Evolutionary conservation across 2,797 vertebrate species (phyloP), one percentile per base, ranked within the genome.

Genomic region (Oreochromis grahami): DNA sequence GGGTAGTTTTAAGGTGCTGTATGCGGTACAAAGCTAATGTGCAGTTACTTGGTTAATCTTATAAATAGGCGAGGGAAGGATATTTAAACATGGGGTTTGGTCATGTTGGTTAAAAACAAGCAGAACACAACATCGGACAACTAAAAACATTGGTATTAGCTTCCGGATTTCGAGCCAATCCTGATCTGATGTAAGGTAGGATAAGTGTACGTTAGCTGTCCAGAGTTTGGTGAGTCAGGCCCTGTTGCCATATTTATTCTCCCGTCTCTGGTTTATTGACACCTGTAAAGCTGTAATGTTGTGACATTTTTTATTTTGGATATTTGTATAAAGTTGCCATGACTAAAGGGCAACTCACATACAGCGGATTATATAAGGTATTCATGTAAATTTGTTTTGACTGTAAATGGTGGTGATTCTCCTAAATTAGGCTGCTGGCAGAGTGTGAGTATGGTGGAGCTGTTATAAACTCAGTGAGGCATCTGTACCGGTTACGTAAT

Each of bases 401-500:
- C 56, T 58, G 29, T 32, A n/a, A 26, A 8, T 78, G 7, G n/a
- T 29, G 19, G 36, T 32, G 26, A 78, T 76, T 79, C 17, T 82
- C 29, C 38, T 11, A 80, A 84, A 89, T 79, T 76, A 84, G 58
- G 43, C 53, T 78, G 21, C 58, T 90, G 77, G 72, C 45, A 77
- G 82, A 82, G 68, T 45, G 12, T 53, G 45, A 86, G 45, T 48
- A 45, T 80, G 76, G 41, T 58, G 70, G 36, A 51, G 60, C 84
- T 89, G 74, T 85, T 88, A 79, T 84, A 84, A 89, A 88, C 81
- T 77, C 50, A 79, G 53, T 21, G 63, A 88, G 76, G 78, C 77
- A 80, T 79, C 48, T 45, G 41, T 79, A 72, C 24, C 81, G 19
- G 48, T 92, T 92, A 86, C 86, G 87, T 89, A 89, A 92, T 84